These are phyloP conservation scores for Malthinus seriepunctatus DNA, from an alignment of 2,888 invertebrate species.

Conservation along the genomic window DNA sequence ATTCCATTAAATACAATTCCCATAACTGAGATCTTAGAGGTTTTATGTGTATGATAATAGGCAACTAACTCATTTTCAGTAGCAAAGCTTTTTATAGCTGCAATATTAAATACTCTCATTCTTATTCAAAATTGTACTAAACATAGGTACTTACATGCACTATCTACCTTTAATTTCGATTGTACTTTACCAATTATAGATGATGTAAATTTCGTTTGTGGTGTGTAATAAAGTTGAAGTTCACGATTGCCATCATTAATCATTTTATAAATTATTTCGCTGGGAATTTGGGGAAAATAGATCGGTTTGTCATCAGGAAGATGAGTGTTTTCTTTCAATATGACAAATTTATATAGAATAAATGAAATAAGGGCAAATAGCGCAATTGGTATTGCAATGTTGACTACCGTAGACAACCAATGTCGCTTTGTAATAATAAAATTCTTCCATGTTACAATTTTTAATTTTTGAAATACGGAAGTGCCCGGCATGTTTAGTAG, in stretches of 20 bases:
- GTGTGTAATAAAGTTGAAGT: constrained; percentile 41
- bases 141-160: constrained; percentile 48
- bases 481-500: too few relatives aligned
- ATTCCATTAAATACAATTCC: too few relatives aligned
- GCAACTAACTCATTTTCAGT: too few relatives aligned
- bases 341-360: constrained; percentile 45
- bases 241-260: constrained; percentile 31
- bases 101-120: constrained; percentile 32
- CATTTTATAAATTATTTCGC: constrained; percentile 31
- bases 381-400: constrained; percentile 46
- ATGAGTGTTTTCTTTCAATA: constrained; percentile 45
- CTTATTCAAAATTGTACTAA: too few relatives aligned
- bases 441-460: too few relatives aligned
- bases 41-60: too few relatives aligned
- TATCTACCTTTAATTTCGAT: constrained; percentile 41
- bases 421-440: too few relatives aligned
- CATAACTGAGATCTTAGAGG: too few relatives aligned
- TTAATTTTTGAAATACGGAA: too few relatives aligned
- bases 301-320: constrained; percentile 40
- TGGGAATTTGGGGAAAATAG: constrained; percentile 31
- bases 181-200: too few relatives aligned
- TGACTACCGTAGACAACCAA: constrained; percentile 46
- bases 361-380: constrained; percentile 49
- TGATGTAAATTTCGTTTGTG: constrained; percentile 41
- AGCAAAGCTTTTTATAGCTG: too few relatives aligned